Evolutionary conservation across 2,888 invertebrate species (phyloP).

Genomic region (Epistrophella euchroma): DNA sequence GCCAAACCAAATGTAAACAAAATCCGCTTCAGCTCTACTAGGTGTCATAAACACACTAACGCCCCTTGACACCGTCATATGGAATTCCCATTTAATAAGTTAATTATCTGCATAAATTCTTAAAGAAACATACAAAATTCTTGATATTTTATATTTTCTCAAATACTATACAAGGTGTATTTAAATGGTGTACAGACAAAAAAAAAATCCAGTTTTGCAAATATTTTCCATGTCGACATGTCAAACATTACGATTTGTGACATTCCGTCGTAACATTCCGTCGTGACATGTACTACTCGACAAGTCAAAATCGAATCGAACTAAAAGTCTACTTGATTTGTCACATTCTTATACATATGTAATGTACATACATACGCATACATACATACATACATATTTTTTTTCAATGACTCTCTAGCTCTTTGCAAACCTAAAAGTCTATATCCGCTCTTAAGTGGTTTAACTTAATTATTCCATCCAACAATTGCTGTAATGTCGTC

Average conservation of each 20-base stretch:
- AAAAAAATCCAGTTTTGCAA: conserved; percentile 36
- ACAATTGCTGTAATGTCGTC: conserved; percentile 44
- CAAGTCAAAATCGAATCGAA: not conserved
- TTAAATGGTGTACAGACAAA: not conserved
- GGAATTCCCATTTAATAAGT: conserved; percentile 54
- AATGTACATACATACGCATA: no score
- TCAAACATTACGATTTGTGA: conserved; percentile 25
- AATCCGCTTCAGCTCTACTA: conserved; percentile 46
- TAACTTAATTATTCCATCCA: conserved; percentile 28
- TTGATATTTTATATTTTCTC: not conserved
- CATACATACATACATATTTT: no score
- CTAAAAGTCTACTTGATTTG: conserved; percentile 50
- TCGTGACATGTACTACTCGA: conserved; percentile 42
- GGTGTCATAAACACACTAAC: conserved; percentile 12
- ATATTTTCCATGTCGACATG: conserved; percentile 44
- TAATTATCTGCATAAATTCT: conserved; percentile 35
- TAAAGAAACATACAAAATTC: conserved; percentile 28
- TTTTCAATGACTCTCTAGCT: not conserved
- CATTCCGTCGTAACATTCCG: conserved; percentile 37
- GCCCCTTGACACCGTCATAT: not conserved
- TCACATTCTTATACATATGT: conserved; percentile 49
- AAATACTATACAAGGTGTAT: conserved; percentile 1
- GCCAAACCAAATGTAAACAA: conserved; percentile 57
- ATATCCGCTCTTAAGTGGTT: conserved; percentile 45
- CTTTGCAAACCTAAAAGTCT: conserved; percentile 10